Conservation (phyloP, 2,113 vertebrate genomes). For the Petroica traversi region DNA sequence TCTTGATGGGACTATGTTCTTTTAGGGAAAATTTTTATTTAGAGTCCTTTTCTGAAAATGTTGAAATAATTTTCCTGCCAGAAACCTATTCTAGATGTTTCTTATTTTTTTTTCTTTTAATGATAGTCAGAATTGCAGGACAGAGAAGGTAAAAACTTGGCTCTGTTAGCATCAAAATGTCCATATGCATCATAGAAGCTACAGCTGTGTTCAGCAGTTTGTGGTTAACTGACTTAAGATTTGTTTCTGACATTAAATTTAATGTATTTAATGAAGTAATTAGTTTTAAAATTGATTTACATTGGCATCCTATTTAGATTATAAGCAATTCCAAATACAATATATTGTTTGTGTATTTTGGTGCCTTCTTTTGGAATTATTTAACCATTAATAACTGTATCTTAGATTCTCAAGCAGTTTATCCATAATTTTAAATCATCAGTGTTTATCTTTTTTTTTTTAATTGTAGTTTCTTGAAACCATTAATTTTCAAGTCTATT, state of each 20-base stretch:
- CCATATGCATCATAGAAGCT: background rate
- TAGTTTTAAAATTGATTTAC: background rate
- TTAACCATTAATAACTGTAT: background rate
- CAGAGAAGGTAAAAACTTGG: background rate
- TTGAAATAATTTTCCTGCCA: background rate
- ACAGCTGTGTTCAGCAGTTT: background rate
- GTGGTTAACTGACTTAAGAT: background rate
- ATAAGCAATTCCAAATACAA: background rate
- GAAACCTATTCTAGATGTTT: background rate
- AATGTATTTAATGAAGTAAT: background rate
- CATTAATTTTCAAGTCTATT: conserved; percentile 28
- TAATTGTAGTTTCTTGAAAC: background rate
- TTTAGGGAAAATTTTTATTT: background rate
- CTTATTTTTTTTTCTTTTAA: background rate
- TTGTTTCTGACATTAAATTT: background rate
- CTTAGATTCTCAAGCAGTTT: background rate
- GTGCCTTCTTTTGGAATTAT: background rate
- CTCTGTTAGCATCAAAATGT: background rate
- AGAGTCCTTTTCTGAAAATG: background rate
- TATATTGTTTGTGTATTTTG: background rate
- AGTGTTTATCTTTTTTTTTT: background rate
- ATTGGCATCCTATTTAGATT: background rate
- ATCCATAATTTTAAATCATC: background rate
- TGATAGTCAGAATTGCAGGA: background rate
- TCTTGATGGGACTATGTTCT: background rate